Base-by-base conservation (phyloP, 2,888 invertebrate species). In the Globia sparganii region DNA sequence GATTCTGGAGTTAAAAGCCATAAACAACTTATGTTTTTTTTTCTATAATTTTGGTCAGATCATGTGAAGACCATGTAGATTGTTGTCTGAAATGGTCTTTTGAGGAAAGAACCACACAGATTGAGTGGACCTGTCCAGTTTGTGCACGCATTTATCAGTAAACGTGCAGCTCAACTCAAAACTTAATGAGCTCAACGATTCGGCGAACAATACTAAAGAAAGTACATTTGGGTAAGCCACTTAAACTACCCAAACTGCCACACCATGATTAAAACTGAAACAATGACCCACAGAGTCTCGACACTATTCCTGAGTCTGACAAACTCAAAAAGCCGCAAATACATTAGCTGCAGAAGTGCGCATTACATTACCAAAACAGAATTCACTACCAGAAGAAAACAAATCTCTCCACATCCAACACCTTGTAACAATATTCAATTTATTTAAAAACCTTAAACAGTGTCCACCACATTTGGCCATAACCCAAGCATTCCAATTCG, bases 391-490 rank as follows among this genome's bases (percentile, higher is more conserved):
- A n/a, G n/a, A 68, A 53, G 25, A 53, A 62, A 81, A 34, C 28
- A 40, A 59, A 72, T 67, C 58, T 58, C 72, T 46, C 40, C 21
- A 43, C 43, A 5, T 31, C 34, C 21, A 65, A 67, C 46, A 72
- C 62, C 74, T 78, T 67, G 75, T 77, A 75, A 74, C 71, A 72
- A 78, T 86, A 86, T 86, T 82, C 34, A 69, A 79, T 87, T 80
- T 86, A 86, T 85, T 88, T 88, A 80, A 78, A 84, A 80, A 80
- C 72, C 75, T 73, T 75, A 77, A 76, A 76, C 56, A 77, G 65
- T 76, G 71, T 78, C 70, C 13, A 9, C 81, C 62, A 59, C 72
- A 78, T 83, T 88, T 88, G 88, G 88, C 87, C 18, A 13, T 75
- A 72, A 78, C 77, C 86, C 88, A 88, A 67, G 70, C 75, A 81